Percentiles rank a stretch among this genome's conserved stretches.
Conservation (phyloP, 2,113 vertebrate species). For the Psephotus haematonotus region DNA sequence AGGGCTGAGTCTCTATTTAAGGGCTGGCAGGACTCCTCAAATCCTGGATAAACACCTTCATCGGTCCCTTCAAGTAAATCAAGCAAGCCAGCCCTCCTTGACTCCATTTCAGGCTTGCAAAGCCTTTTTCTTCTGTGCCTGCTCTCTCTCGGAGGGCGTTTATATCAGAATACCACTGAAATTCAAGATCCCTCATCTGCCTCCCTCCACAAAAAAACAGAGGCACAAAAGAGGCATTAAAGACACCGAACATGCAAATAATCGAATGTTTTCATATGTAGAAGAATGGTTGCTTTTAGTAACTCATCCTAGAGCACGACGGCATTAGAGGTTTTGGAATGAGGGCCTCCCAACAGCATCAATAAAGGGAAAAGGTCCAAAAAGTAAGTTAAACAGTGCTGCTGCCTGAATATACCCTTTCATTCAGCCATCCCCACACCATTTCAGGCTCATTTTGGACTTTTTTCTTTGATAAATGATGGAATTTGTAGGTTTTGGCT, state of each 20-base stretch:
- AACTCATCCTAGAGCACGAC: slow-evolving; percentile 60
- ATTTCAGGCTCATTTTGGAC: slow-evolving; percentile 13
- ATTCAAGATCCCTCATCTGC: slow-evolving; percentile 40
- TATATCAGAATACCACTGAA: slow-evolving; percentile 56
- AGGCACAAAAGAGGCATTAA: slow-evolving; percentile 60
- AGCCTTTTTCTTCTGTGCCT: slow-evolving; percentile 26
- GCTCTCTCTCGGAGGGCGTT: not conserved
- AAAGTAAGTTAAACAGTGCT: slow-evolving; percentile 61
- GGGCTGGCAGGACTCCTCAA: not conserved
- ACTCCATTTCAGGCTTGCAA: not conserved
- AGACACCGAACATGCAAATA: slow-evolving; percentile 48
- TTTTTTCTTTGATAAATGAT: slow-evolving; percentile 62
- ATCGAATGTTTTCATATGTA: slow-evolving; percentile 41
- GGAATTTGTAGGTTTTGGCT: slow-evolving; percentile 60
- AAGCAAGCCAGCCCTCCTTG: not conserved
- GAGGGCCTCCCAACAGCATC: slow-evolving; percentile 60
- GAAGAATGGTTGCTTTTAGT: slow-evolving; percentile 68
- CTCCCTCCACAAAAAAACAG: not conserved
- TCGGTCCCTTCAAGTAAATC: not conserved
- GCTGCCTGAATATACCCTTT: slow-evolving; percentile 68
- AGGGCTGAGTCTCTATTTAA: not conserved
- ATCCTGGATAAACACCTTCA: slow-evolving; percentile 44
- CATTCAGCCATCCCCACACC: slow-evolving; percentile 37
- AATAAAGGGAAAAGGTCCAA: slow-evolving; percentile 70
- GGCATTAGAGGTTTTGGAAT: slow-evolving; percentile 56